Evolutionary conservation across 2,797 vertebrate species (phyloP).

Genomic region (Vultur gryphus): DNA sequence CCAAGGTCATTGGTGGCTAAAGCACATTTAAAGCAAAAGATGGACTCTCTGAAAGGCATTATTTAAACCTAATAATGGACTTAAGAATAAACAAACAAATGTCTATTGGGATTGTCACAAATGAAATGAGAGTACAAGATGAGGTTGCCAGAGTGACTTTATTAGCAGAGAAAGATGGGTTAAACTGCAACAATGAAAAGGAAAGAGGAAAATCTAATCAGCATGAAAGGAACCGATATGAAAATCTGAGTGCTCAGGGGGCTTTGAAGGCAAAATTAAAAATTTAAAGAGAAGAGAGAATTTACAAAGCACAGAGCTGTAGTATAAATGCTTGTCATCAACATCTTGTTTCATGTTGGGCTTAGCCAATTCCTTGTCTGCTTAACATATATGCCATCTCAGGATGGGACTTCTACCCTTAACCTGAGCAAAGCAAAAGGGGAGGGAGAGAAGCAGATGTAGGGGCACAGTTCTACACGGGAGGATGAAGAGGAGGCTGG

Average conservation of each 20-base stretch:
- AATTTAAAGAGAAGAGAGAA: background rate
- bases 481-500: background rate
- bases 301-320: background rate
- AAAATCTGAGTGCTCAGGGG: background rate
- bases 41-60: background rate
- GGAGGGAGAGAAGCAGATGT: background rate
- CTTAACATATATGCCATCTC: background rate
- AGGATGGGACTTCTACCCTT: background rate
- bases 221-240: background rate
- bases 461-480: rapidly evolving
- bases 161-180: background rate
- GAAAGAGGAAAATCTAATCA: background rate
- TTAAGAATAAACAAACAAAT: background rate
- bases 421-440: background rate
- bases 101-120: background rate
- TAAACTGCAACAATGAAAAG: background rate
- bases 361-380: background rate
- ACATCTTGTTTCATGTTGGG: background rate
- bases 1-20: background rate
- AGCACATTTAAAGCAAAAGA: background rate
- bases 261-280: background rate
- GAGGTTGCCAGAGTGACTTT: background rate
- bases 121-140: background rate
- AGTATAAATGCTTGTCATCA: background rate
- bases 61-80: background rate